phyloP scores from a whole-genome alignment of 2,888 invertebrate species.

The Phytoseiulus persimilis region DNA sequence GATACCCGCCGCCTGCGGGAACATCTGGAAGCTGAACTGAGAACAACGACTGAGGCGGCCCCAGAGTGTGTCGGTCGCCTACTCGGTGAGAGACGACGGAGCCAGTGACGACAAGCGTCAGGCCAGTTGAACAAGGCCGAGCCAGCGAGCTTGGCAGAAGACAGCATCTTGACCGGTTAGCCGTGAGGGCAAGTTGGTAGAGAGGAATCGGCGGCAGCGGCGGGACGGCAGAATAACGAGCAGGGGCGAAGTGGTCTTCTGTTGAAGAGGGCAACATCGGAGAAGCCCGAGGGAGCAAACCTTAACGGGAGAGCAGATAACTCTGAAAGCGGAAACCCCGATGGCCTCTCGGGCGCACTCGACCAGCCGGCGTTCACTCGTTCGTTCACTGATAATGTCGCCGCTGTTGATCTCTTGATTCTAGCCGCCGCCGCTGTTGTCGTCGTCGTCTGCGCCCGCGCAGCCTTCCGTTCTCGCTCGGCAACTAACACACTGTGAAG shows the following conservation, averaged over 20 bases:
- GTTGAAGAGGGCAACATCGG: neutral
- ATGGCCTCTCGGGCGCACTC: neutral
- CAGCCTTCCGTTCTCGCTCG: neutral
- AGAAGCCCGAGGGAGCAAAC: neutral
- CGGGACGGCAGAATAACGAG: neutral
- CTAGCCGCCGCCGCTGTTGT: neutral
- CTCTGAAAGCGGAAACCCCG: neutral
- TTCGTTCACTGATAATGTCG: neutral
- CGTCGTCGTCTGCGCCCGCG: neutral
- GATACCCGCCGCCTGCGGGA: no score
- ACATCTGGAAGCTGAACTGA: no score
- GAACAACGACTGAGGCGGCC: no score
- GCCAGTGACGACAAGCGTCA: neutral
- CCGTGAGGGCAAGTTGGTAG: no score
- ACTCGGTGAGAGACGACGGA: neutral
- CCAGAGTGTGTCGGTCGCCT: no score
- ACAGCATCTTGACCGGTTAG: neutral
- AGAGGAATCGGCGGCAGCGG: no score
- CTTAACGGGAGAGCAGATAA: neutral
- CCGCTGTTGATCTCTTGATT: slow-evolving; percentile 5
- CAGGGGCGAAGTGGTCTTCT: neutral
- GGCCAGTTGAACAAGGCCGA: neutral
- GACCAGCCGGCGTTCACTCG: neutral
- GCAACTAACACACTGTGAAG: neutral
- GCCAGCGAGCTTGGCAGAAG: neutral